Percentiles rank a stretch among this genome's conserved stretches.
These are phyloP conservation scores for Dexiosoma caninum DNA, from an alignment of 2,888 invertebrate species.

Conservation along the genomic window DNA sequence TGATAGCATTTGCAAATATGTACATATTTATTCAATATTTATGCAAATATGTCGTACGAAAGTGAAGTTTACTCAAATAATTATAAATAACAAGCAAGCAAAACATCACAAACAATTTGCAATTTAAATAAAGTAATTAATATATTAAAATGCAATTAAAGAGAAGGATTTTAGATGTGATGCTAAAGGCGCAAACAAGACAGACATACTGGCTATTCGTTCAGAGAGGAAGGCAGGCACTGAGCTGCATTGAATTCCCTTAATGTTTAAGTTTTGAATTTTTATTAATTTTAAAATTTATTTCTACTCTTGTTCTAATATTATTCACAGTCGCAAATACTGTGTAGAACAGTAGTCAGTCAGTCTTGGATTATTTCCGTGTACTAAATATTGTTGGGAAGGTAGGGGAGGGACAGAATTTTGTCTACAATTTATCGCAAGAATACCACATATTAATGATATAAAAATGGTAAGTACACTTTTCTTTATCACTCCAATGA, in stretches of 20 bases:
- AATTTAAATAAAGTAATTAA: slow-evolving; percentile 38
- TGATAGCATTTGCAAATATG: slow-evolving; percentile 41
- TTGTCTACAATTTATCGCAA: not conserved
- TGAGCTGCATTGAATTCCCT: not conserved
- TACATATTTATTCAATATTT: slow-evolving; percentile 41
- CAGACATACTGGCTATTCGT: not conserved
- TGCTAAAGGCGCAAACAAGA: not conserved
- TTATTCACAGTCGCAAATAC: not conserved
- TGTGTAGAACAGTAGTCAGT: no score
- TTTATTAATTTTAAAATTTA: not conserved
- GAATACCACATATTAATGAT: not conserved
- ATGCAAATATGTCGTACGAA: not conserved
- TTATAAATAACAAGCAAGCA: not conserved
- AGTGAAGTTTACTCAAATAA: not conserved
- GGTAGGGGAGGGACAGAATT: not conserved
- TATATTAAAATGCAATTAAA: slow-evolving; percentile 45
- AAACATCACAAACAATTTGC: slow-evolving; percentile 16
- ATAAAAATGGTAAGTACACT: slow-evolving; percentile 16
- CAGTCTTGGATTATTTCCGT: not conserved
- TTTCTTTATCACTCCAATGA: slow-evolving; percentile 12
- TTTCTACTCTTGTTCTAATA: not conserved
- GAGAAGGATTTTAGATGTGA: not conserved
- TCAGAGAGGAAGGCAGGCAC: not conserved
- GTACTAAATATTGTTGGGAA: not conserved
- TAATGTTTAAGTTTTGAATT: not conserved